Evolutionary conservation across 2,797 vertebrate genomes (phyloP), one percentile per base, ranked within the genome.

Genomic region (Dryobates pubescens): DNA sequence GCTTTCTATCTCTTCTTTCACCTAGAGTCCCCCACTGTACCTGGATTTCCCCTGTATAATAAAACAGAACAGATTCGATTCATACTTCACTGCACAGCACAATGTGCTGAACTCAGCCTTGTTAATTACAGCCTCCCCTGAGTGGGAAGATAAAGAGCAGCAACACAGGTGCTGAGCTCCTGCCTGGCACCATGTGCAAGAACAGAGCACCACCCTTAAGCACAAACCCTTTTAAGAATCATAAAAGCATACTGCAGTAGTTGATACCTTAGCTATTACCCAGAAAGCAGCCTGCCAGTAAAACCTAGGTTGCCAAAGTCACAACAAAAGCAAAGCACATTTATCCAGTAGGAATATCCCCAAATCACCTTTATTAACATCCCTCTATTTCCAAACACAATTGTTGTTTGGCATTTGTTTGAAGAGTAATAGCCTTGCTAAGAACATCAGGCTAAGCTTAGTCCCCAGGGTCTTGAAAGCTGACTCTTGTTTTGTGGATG

Each of bases 351-450:
- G 34, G n/a, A 89, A 65, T 61, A 57, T 17, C 86, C 53, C 13
- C 27, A 78, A 92, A 92, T 85, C 76, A 92, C 88, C 63, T 78
- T 90, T 85, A 82, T 93, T 95, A 90, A 82, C 53, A 65, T n/a
- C 57, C 67, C 23, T 93, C n/a, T 47, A 34, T 14, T 18, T 62
- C 65, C 69, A 65, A 81, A 82, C 43, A 77, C 11, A 85, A 75
- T 26, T 61, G 32, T 19, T 73, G 73, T 82, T 94, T 61, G 32
- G 22, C 61, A 57, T 82, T 88, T 89, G 26, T 59, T 84, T 77
- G 56, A 90, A 47, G 17, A 80, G 65, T 89, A 89, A 92, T 24
- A 72, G 56, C 13, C 79, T 90, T 87, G 67, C 79, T 89, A 53
- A 45, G 70, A 70, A 59, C 90, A 72, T 85, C 23, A 51, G 59